These are phyloP conservation scores for Ips nitidus DNA, from an alignment of 1,140 invertebrate genomes.

Conservation along the genomic window DNA sequence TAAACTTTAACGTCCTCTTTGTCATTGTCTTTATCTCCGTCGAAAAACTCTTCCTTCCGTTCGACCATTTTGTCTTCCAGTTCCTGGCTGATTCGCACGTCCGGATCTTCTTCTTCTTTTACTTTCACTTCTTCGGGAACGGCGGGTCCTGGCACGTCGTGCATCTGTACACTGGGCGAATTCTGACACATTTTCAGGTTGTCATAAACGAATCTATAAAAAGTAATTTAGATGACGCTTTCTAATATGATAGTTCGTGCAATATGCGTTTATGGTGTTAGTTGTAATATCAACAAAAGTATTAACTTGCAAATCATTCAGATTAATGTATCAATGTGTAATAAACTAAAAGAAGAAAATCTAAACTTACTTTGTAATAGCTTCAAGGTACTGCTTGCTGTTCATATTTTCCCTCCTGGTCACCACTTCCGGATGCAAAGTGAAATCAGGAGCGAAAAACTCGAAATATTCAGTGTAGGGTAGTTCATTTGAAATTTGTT, in stretches of 20 bases:
- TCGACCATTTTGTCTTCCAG: slow-evolving; percentile 86
- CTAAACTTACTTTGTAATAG: slow-evolving; percentile 67
- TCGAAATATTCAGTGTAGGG: slow-evolving; percentile 94
- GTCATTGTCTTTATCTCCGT: slow-evolving; percentile 83
- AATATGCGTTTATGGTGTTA: too few species aligned
- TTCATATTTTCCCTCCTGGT: slow-evolving; percentile 88
- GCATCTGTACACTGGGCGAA: slow-evolving; percentile 91
- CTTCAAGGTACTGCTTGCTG: slow-evolving; percentile 86
- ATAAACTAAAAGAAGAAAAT: too few species aligned
- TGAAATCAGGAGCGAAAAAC: slow-evolving; percentile 95
- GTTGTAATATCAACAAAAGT: not conserved
- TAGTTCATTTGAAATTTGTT: slow-evolving; percentile 88
- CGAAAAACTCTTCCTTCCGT: slow-evolving; percentile 89
- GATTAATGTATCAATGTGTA: not conserved
- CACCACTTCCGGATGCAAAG: slow-evolving; percentile 85
- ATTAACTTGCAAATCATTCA: not conserved
- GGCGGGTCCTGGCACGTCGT: slow-evolving; percentile 81
- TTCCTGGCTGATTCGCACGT: slow-evolving; percentile 75
- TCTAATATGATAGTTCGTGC: too few species aligned
- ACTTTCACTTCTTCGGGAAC: slow-evolving; percentile 68
- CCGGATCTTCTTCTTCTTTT: slow-evolving; percentile 79
- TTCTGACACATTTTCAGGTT: slow-evolving; percentile 88
- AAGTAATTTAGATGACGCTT: not conserved
- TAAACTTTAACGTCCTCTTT: slow-evolving; percentile 55
- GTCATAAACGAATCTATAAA: slow-evolving; percentile 70